A percentile compares a stretch with the other conserved stretches of the same genome.
Conservation (phyloP, 1,140 invertebrate species). For the Drosophila sturtevanti region DNA sequence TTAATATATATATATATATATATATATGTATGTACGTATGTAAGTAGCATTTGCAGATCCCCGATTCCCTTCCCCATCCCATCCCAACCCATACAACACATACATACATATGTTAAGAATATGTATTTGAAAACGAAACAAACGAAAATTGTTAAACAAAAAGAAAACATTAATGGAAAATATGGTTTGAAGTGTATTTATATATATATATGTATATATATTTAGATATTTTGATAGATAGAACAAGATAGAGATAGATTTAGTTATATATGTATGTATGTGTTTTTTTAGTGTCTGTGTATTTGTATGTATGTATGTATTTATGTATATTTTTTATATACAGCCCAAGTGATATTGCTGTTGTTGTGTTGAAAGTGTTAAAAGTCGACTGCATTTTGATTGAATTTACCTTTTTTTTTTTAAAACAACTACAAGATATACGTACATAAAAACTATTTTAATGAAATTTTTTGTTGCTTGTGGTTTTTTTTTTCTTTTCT, state of each 20-base stretch:
- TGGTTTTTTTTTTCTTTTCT: slow-evolving; percentile 17
- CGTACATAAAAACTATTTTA: slow-evolving; percentile 53
- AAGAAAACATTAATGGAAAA: background rate
- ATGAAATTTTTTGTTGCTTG: slow-evolving; percentile 15
- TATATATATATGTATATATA: background rate
- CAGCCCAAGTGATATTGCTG: background rate
- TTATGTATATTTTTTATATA: background rate
- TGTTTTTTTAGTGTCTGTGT: background rate
- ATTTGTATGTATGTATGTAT: background rate
- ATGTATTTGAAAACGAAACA: background rate
- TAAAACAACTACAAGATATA: slow-evolving; percentile 76
- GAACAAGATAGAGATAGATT: background rate
- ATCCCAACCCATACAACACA: background rate
- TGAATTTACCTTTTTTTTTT: slow-evolving; percentile 22
- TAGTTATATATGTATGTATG: slow-evolving; percentile 12
- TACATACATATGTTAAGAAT: background rate
- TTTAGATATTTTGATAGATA: background rate
- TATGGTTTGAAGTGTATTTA: background rate
- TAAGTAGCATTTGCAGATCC: background rate
- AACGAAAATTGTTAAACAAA: background rate
- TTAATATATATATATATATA: background rate
- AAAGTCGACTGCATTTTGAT: slow-evolving; percentile 9
- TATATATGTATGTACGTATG: background rate
- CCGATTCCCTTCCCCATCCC: background rate
- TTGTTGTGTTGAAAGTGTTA: background rate